Base-by-base conservation (phyloP, 35 echinoderm and acorn worm genomes). In the Hemicentrotus pulcherrimus region DNA sequence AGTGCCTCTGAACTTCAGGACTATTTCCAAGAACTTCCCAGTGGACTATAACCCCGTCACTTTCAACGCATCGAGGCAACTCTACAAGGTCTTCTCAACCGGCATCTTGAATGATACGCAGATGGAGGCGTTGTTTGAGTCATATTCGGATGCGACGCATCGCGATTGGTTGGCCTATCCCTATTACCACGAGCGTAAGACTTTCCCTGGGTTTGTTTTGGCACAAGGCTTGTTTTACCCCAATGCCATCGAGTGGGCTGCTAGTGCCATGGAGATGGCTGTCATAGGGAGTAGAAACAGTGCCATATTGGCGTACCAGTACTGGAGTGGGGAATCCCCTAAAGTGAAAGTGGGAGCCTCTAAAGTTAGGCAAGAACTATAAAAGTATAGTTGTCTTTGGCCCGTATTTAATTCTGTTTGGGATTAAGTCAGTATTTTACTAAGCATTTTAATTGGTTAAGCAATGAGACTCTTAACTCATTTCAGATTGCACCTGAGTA, bases 241-340 rank as follows among this genome's bases (percentile, higher is more conserved):
- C 24, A 97, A 96, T 94, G 96, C 92, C 4, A 95, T 99, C 4
- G 98, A 99, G 78, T 99, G 98, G 98, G 98, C 96, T 4, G 98
- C 98, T 28, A 99, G 98, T 88, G 96, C 96, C 19, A 99, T 97
- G 94, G 98, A 99, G 58, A 97, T 99, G 96, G 95, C 96, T 9
- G 95, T 95, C 5, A 96, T 97, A 95, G 97, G 97, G 22, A 95
- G 71, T n/a, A 93, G 94, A 86, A 99, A 99, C 94, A 88, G 88
- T n/a, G 98, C 98, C 16, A 52, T 97, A 41, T 91, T 99, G 33
- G 96, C 97, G 32, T 71, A 94, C 85, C 91, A 95, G 32, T 95
- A 97, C 86, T 99, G 98, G 98, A 50, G 28, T 24, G 91, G 91
- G 46, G 91, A 93, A 16, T 47, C 91, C 48, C 32, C 30, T 7